Base-by-base conservation (phyloP, 2,797 vertebrate species). In the Macropodus opercularis region DNA sequence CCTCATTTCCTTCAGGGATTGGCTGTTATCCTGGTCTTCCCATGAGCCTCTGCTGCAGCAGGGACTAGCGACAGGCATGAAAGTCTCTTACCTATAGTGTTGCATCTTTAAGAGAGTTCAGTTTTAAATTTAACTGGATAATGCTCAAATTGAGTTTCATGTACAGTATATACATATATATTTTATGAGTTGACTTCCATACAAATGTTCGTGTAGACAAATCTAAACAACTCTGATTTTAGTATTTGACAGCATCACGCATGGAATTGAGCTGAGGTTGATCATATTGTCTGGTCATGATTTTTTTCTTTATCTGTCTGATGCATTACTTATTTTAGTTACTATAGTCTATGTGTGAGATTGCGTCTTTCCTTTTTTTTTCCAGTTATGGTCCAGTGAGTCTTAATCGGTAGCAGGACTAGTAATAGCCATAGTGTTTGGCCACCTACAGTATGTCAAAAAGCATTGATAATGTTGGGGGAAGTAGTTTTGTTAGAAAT, bases 1-100 rank as follows among this genome's bases (percentile, higher is more conserved):
- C 86, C 87, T 85, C 48, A 46, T 70, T 82, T 75, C 82, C 86
- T 84, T 78, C 55, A 76, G 82, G 85, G 78, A 73, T 73, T 85
- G 82, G 82, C 85, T 83, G 75, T 66, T 74, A 65, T 86, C 80
- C 85, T 69, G 65, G 59, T 76, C 79, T 44, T 85, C 84, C 82
- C 75, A 71, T 69, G 81, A 80, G 80, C 51, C 75, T 78, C n/a
- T 66, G 69, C 72, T 85, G 58, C 75, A 41, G 75, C 14, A 2
- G 70, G 51, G 51, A 52, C 26, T 14, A 7, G 26, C 40, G 46
- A 60, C 40, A 51, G 64, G 69, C 55, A 17, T 26, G 48, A 68
- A 63, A 78, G 63, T 48, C 44, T 52, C 57, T 42, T 43, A 49
- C 39, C 44, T 73, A 51, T 62, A 63, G 66, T 46, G 69, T 40